Base-by-base conservation (phyloP, 2,113 vertebrate genomes). In the Alethe castanea region DNA sequence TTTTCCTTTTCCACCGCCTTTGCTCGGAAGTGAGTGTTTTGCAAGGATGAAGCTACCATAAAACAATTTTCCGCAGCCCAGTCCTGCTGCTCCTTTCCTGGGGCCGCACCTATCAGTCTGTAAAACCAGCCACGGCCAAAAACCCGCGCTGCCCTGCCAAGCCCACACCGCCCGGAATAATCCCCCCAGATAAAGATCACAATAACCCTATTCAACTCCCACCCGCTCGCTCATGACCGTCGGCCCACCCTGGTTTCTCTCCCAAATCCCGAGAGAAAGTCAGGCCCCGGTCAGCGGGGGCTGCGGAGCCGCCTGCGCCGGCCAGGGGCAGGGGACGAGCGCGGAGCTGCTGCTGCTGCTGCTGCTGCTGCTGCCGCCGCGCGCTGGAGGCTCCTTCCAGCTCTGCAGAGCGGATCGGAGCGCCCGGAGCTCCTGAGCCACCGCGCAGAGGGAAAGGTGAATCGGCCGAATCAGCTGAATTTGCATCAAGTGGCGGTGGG, bases 101-200 rank as follows among this genome's bases (percentile, higher is more conserved):
- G 18, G 52, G 60, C 85, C 3, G 2, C 87, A 92, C 90, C 92
- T 93, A 74, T 65, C 69, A 2, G 17, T 4, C 69, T 61, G 56
- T 44, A 38, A 70, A 62, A 54, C 26, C 71, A 36, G 22, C 24
- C 52, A 3, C 7, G 5, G 72, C 81, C 79, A 29, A 91, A 80
- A 25, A 12, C 60, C 79, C 11, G 72, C 14, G 1, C 61, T 42
- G 82, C 52, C 67, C 79, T 81, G 93, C 93, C 93, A 81, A 94
- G 82, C 82, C 90, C 81, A 33, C 92, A 36, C 67, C 12, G 87
- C 71, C 82, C 6, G n/a, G 60, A 88, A 40, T 84, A 93, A 96
- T 94, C 91, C 65, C 77, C 57, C 64, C 22, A 74, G 88, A 96
- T 93, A 95, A 88, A 89, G 81, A 94, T 96, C 91, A 94, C 82